phyloP scores from a whole-genome alignment of 2,797 vertebrate genomes.

The Brachymystax lenok region DNA sequence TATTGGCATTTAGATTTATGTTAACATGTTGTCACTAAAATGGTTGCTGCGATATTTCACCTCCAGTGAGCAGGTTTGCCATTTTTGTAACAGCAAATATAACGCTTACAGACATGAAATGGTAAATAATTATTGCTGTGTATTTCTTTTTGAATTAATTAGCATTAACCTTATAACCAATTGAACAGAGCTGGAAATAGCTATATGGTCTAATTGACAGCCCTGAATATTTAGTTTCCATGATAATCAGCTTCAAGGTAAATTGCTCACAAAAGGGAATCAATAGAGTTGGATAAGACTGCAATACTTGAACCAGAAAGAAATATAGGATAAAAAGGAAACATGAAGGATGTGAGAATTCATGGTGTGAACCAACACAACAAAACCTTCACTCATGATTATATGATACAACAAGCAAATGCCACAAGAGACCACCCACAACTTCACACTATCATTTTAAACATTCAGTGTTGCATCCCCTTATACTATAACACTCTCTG shows the following conservation, averaged over 20 bases:
- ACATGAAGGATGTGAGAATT: neutral
- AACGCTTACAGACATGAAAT: neutral
- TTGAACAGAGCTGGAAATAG: neutral
- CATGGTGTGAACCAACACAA: neutral
- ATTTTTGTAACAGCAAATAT: neutral
- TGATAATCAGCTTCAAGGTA: neutral
- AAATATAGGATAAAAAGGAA: neutral
- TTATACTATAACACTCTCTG: neutral
- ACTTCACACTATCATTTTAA: neutral
- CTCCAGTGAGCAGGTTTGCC: neutral
- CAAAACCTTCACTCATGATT: neutral
- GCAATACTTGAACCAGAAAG: neutral
- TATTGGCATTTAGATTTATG: neutral
- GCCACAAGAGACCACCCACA: neutral
- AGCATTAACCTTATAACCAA: neutral
- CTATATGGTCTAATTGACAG: neutral
- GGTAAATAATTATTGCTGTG: neutral
- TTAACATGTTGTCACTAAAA: neutral
- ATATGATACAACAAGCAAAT: neutral
- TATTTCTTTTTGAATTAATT: neutral
- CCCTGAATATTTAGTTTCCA: neutral
- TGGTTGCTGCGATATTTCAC: neutral
- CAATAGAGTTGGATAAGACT: neutral
- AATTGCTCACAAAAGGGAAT: neutral
- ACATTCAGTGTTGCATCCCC: neutral